Evolutionary conservation across 2,888 invertebrate species (phyloP), one percentile per base, ranked within the genome.

Genomic region (Nowickia ferox): DNA sequence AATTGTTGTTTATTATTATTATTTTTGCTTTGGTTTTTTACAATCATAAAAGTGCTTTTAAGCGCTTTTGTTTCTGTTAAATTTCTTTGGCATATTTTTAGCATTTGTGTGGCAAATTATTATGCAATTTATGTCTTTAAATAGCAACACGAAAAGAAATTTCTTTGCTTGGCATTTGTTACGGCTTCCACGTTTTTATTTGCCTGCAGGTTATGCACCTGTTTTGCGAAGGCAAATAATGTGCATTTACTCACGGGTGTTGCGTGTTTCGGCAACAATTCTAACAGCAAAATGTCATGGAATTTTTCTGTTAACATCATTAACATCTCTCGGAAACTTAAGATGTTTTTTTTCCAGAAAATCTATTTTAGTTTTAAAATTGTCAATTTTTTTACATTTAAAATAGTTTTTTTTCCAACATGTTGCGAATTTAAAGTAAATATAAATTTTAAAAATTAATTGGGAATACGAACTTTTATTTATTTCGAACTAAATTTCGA

Each of bases 161-260:
- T 42, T 9, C 10, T 48, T 17, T 2, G 9, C 38, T n/a, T 55
- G 9, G 42, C 46, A 44, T 65, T 65, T 72, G 40, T 65, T 65
- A 59, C 17, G 71, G 79, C 40, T 79, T 79, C 63, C 55, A 48
- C 63, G 55, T 55, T 46, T 63, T 57, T 71, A 40, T 42, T 17
- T 42, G 15, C 46, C 57, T 51, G 40, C 30, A 46, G 57, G 22
- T 46, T 72, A 38, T 59, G 51, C 74, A 53, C 51, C 51, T 42
- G 61, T 53, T 63, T 75, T 63, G 5, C 10, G n/a, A 1, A 17
- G 40, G 8, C 9, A 61, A 74, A 74, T 13, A 61, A 44, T 40
- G 11, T 51, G 61, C 9, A 22, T 15, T 44, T 22, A 4, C 4
- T 19, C 42, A 8, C 4, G 19, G 63, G 3, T 63, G 3, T 19